Base-by-base conservation (phyloP, 2,797 vertebrate genomes). In the Menidia menidia region DNA sequence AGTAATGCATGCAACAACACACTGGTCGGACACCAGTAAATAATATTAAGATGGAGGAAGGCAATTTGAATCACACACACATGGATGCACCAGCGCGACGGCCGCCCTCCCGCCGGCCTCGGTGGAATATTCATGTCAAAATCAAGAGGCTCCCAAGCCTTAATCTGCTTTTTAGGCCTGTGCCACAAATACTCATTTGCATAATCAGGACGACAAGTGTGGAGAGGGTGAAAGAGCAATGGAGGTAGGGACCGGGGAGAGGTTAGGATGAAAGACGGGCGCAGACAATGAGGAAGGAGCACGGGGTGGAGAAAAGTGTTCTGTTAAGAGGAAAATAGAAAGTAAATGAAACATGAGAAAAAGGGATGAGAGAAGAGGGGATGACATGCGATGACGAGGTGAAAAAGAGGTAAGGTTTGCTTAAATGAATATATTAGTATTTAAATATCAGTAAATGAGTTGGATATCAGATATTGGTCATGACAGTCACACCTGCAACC, bases 401-500 rank as follows among this genome's bases (percentile, higher is more conserved):
- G 65, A 47, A 63, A 52, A 66, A 48, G 66, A 50, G 9, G 19
- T 3, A 0, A 33, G 33, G 18, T 31, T 48, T 31, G n/a, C 18
- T 50, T 60, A 50, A 73, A 43, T 50, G 44, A 32, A 3, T 51
- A 16, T 39, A 60, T 35, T 50, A 60, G 57, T 60, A 56, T 70
- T 57, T 2, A 69, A 61, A 60, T 56, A 44, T 31, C 51, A 18
- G 42, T 32, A 50, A 18, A 60, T 10, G 51, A 56, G 56, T 47
- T 67, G 73, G 60, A 64, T 65, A 63, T 79, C 55, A 63, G 60
- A 75, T 88, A 96, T 96, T 95, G 94, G 92, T 93, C 87, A 82
- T 95, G 95, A 95, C 94, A 95, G 92, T 90, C 94, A 93, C 95
- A 96, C 95, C 95, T 96, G 95, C 94, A 75, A 72, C 89, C 92